Conservation (phyloP, 2,888 invertebrate species). For the Gerosis bhagava region DNA sequence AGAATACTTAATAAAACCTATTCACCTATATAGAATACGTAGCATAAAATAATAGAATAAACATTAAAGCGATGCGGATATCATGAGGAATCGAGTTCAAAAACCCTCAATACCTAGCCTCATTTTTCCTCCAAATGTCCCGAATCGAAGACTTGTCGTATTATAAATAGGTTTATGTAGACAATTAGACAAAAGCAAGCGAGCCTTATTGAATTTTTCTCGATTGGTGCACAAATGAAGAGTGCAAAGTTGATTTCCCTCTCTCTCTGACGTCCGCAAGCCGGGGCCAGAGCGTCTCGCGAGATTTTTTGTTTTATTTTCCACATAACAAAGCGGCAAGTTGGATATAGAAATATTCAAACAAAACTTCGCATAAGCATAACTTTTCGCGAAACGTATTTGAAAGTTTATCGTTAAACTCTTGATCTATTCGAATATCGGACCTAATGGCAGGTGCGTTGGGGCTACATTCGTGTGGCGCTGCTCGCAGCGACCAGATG, state of each 20-base stretch:
- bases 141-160: conserved; percentile 55
- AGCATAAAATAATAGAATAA: too few relatives aligned
- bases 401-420: conserved; percentile 53
- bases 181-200: conserved; percentile 78
- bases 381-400: conserved; percentile 47
- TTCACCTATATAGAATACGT: too few relatives aligned
- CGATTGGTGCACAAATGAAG: conserved; percentile 75
- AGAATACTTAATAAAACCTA: too few relatives aligned
- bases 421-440: conserved; percentile 34
- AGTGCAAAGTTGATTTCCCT: conserved; percentile 63
- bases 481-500: conserved; percentile 46
- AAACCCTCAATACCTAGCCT: conserved; percentile 39
- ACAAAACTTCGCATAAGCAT: conserved; percentile 41
- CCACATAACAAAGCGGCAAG: conserved; percentile 28
- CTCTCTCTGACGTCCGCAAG: conserved; percentile 61
- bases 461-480: conserved; percentile 47
- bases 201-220: conserved; percentile 78
- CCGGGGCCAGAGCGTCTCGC: conserved; percentile 46
- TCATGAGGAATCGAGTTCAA: conserved; percentile 34
- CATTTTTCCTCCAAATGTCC: conserved; percentile 52
- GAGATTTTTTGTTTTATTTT: conserved; percentile 61
- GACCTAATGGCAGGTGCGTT: conserved; percentile 41
- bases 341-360: conserved; percentile 28
- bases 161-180: conserved; percentile 67
- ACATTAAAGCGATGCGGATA: too few relatives aligned